Evolutionary conservation across 2,888 invertebrate genomes (phyloP).

Genomic region (Neria commutata): DNA sequence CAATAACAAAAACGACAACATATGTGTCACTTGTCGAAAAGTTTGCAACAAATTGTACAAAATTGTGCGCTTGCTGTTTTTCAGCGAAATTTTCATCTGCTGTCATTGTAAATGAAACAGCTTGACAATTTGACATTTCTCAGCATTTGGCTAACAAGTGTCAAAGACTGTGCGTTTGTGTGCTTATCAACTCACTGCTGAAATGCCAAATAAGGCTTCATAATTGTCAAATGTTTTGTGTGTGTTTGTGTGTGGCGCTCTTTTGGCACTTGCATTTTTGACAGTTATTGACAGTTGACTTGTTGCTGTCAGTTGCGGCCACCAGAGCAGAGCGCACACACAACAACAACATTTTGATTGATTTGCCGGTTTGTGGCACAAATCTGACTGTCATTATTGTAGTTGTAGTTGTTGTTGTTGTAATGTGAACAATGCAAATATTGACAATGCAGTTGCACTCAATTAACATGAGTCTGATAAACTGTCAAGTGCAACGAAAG

Average conservation of each 20-base stretch:
- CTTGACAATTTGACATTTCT: too few relatives aligned
- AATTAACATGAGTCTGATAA: constrained; percentile 36
- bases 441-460: constrained; percentile 26
- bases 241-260: background rate
- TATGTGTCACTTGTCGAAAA: too few relatives aligned
- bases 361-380: constrained; percentile 24
- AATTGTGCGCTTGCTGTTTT: too few relatives aligned
- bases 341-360: constrained; percentile 45
- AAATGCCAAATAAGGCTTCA: too few relatives aligned
- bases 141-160: background rate
- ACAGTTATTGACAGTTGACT: background rate
- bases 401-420: background rate
- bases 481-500: constrained; percentile 31
- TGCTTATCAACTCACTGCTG: background rate
- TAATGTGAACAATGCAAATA: too few relatives aligned
- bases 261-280: constrained; percentile 9
- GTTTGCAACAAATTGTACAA: too few relatives aligned
- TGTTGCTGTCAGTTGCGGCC: constrained; percentile 10
- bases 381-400: background rate
- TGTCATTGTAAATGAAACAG: too few relatives aligned
- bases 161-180: background rate
- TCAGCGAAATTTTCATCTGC: too few relatives aligned
- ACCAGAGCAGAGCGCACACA: constrained; percentile 35
- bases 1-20: too few relatives aligned
- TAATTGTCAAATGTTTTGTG: too few relatives aligned